Evolutionary conservation across 1,140 invertebrate species (phyloP), one percentile per base, ranked within the genome.

Genomic region (Hermatobates lingyangjiaoensis): DNA sequence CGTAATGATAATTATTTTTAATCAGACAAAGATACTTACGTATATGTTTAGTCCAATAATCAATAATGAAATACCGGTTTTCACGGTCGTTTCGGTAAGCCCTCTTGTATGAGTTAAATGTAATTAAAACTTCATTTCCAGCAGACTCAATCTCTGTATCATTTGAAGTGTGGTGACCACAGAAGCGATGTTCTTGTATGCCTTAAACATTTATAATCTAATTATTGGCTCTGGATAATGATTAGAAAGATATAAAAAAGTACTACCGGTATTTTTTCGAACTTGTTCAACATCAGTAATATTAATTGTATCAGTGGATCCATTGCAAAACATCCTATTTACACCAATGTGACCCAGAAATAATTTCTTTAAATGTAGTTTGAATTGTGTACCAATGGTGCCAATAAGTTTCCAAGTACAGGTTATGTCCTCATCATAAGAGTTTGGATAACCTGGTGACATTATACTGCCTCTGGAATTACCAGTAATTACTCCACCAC

Each of bases 371-470:
- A 47, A 47, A 12, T 47, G 18, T 15, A 47, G 27, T 15, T 3
- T 10, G 26, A 25, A 47, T 10, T 47, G 25, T 15, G 15, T 25
- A 5, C 25, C 21, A 10, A 3, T 5, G 21, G 18, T 15, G 2
- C 26, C 45, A 7, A 55, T 45, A 34, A 55, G 34, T 14, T 62
- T 63, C 75, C 80, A 83, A 38, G 64, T 65, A 57, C 81, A 85
- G 18, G 71, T 58, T 2, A 66, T 59, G 28, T 74, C 70, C 51
- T 59, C 61, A 1, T 68, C 64, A 59, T 78, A 71, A 7, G 55
- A 56, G 27, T 66, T 57, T 0, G 77, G 75, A 63, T 75, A 77
- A 57, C 73, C 69, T 2, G 74, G 74, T 10, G 77, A 79, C 4
- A 54, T 63, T 14, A 83, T 64, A 44, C n/a, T 27, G 18, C 51